Evolutionary conservation across 2,797 vertebrate species (phyloP).

Genomic region (Ibycter americanus): DNA sequence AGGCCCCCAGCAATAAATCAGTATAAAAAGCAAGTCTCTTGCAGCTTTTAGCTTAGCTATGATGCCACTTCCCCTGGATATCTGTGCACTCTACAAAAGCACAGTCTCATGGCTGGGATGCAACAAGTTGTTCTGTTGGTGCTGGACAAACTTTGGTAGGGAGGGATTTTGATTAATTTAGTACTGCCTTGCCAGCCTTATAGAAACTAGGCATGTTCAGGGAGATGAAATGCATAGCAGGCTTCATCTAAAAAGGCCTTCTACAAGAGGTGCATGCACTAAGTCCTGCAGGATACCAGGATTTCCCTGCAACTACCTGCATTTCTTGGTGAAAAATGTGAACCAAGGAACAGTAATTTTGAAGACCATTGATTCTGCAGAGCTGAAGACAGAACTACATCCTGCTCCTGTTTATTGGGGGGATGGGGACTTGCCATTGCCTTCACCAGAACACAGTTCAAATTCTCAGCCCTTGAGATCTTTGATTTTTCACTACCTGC

Average conservation of each 20-base stretch:
- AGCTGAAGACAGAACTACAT: background rate
- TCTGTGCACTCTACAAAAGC: background rate
- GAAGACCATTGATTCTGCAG: background rate
- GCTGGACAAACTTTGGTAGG: background rate
- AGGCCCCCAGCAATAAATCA: background rate
- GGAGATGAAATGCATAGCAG: background rate
- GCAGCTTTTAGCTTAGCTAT: background rate
- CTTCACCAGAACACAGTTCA: background rate
- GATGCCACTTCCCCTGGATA: background rate
- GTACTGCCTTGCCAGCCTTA: background rate
- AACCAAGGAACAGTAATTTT: background rate
- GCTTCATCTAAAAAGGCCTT: background rate
- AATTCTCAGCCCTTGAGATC: background rate
- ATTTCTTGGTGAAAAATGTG: background rate
- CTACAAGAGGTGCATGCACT: background rate
- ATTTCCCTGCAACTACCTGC: background rate
- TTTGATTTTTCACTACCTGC: slow-evolving; percentile 27
- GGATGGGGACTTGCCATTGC: background rate
- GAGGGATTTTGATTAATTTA: background rate
- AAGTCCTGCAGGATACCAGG: background rate
- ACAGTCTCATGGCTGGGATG: background rate
- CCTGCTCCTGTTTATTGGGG: background rate
- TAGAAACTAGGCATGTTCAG: background rate
- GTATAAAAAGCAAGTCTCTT: background rate
- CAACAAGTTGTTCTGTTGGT: background rate